A percentile compares a stretch with the other conserved stretches of the same genome.
phyloP scores from a whole-genome alignment of 2,797 vertebrate species.

The Poecilia velifera region DNA sequence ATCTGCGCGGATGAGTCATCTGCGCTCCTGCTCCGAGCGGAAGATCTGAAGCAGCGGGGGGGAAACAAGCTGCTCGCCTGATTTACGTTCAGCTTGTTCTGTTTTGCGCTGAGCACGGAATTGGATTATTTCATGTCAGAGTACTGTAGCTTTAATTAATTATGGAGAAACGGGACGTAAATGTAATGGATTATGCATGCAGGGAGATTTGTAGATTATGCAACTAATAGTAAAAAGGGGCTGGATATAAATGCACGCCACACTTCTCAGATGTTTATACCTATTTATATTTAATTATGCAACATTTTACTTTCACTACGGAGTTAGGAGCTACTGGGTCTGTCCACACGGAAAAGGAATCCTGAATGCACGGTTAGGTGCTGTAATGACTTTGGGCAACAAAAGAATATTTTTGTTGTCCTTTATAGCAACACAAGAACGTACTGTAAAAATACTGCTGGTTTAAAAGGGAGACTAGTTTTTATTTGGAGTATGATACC shows the following conservation, averaged over 20 bases:
- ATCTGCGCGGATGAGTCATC: constrained; percentile 64
- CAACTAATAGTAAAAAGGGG: neutral
- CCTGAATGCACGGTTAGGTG: neutral
- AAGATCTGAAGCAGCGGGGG: constrained; percentile 63
- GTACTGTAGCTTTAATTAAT: constrained; percentile 1
- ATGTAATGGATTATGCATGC: neutral
- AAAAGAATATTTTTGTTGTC: neutral
- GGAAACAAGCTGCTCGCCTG: constrained; percentile 64
- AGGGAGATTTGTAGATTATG: neutral
- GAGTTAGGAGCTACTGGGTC: neutral
- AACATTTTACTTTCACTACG: constrained; percentile 14
- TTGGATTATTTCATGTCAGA: constrained; percentile 21
- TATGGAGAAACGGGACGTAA: neutral
- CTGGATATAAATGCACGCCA: neutral
- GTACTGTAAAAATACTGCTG: neutral
- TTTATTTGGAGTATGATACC: neutral
- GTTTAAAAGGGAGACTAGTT: neutral
- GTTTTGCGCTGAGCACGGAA: constrained; percentile 23
- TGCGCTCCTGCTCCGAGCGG: constrained; percentile 47
- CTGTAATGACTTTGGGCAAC: neutral
- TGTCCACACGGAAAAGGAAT: neutral
- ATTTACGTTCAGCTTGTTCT: constrained; percentile 36
- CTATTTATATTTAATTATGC: neutral
- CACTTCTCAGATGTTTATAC: neutral
- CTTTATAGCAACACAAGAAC: neutral